Evolutionary conservation across 1,140 invertebrate genomes (phyloP).

Genomic region (Heliconius nattereri): DNA sequence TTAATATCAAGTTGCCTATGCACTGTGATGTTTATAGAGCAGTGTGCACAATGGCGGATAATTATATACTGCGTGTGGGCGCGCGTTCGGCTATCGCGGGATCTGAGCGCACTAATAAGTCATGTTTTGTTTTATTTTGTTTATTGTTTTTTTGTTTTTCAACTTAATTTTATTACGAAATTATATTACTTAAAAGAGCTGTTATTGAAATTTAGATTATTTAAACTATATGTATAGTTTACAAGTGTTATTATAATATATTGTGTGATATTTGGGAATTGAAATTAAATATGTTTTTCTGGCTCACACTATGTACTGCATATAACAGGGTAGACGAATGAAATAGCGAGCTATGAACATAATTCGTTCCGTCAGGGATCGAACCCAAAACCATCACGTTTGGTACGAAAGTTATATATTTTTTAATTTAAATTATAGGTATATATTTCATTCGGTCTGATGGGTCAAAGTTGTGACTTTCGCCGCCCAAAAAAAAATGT

Average conservation of each 20-base stretch:
- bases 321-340: too few species aligned
- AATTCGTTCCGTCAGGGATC: too few species aligned
- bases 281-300: too few species aligned
- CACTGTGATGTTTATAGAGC: constrained; percentile 20
- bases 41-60: constrained; percentile 44
- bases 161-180: not conserved
- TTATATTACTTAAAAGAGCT: not conserved
- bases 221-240: not conserved
- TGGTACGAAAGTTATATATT: too few species aligned
- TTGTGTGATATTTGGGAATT: too few species aligned
- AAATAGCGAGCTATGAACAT: too few species aligned
- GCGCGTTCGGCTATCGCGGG: constrained; percentile 31
- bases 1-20: constrained; percentile 13
- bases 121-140: constrained; percentile 8
- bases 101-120: constrained; percentile 43
- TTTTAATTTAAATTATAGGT: not conserved
- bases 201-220: not conserved
- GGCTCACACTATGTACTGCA: too few species aligned
- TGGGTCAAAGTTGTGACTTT: not conserved
- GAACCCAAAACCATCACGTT: too few species aligned
- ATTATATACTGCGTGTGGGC: constrained; percentile 43
- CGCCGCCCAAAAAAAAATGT: not conserved
- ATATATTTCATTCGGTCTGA: not conserved
- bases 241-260: too few species aligned
- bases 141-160: not conserved